Conservation (phyloP, 2,113 vertebrate species). For the Nipponia nippon region DNA sequence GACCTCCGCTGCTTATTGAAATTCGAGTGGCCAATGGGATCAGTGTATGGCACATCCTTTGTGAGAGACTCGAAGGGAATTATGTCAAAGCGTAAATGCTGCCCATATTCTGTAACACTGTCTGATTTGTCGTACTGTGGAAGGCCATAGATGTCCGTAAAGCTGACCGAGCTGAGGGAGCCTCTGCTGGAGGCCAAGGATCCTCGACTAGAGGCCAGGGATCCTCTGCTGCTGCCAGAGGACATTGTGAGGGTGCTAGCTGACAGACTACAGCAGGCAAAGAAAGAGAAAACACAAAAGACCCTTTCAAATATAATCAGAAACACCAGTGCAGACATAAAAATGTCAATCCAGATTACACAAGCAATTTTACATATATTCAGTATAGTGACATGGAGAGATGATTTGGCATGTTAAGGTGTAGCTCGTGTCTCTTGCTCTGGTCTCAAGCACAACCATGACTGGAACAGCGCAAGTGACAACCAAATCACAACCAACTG, state of each 20-base stretch:
- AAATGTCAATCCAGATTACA: not conserved
- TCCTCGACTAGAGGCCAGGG: conserved; percentile 91
- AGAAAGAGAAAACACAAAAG: not conserved
- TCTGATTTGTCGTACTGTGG: conserved; percentile 91
- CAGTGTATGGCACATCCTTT: conserved; percentile 72
- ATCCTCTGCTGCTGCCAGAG: conserved; percentile 94
- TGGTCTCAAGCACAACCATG: not conserved
- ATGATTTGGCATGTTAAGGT: not conserved
- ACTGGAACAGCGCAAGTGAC: not conserved
- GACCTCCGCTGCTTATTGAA: conserved; percentile 83
- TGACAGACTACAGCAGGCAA: conserved; percentile 79
- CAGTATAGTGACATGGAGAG: not conserved
- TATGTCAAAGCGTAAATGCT: conserved; percentile 86
- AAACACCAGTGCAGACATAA: not conserved
- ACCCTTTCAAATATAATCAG: not conserved
- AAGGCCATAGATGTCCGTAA: conserved; percentile 95
- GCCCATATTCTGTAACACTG: conserved; percentile 62
- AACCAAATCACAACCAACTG: not conserved
- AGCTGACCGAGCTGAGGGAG: conserved; percentile 95
- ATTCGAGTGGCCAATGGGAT: conserved; percentile 64
- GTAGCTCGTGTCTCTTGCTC: not conserved
- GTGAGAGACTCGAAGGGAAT: conserved; percentile 79
- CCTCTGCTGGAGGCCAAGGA: conserved; percentile 93
- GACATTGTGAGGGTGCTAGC: conserved; percentile 95
- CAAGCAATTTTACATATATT: not conserved